Base-by-base conservation (phyloP, 2,113 vertebrate genomes). In the Arizona elegans region DNA sequence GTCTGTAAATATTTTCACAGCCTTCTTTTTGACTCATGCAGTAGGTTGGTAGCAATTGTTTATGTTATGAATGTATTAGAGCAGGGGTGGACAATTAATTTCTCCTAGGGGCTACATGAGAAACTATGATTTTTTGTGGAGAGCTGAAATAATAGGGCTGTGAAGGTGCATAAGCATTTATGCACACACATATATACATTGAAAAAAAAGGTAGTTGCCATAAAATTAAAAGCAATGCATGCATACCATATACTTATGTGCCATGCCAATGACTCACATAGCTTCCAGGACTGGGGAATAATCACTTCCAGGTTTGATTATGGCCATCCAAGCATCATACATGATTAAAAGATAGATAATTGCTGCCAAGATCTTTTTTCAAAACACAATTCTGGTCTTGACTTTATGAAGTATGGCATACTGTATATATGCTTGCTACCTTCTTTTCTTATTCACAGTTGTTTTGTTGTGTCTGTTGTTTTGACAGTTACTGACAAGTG, bases 401-500 rank as follows among this genome's bases (percentile, higher is more conserved):
- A 19, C 24, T 23, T 89, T 92, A 29, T 62, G 33, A 56, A 89
- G 70, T 55, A 50, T 93, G 53, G 10, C 0, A 0, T 38, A 47
- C 43, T 47, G 43, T 47, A 52, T 89, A 53, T 86, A 56, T 33
- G 5, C 54, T 33, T 26, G 55, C 47, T 90, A 62, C 90, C 86
- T 26, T 91, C 11, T 13, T 52, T 62, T 91, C 55, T 0, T 0
- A 19, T 33, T 12, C 65, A 90, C 24, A 0, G 94, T 54, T 53
- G 56, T 2, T 92, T 70, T 88, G 52, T 62, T 1, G 24, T 23
- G 5, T 52, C 11, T 47, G 56, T 88, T 24, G 38, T 89, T 52
- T 12, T 89, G 94, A 56, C 81, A 94, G 23, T 15, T 92, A 43
- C 50, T 65, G 89, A 62, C 89, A 94, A 95, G 81, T 94, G 94